These are phyloP conservation scores for Cyprinodon variegatus DNA, from an alignment of 2,113 vertebrate genomes.

Conservation along the genomic window DNA sequence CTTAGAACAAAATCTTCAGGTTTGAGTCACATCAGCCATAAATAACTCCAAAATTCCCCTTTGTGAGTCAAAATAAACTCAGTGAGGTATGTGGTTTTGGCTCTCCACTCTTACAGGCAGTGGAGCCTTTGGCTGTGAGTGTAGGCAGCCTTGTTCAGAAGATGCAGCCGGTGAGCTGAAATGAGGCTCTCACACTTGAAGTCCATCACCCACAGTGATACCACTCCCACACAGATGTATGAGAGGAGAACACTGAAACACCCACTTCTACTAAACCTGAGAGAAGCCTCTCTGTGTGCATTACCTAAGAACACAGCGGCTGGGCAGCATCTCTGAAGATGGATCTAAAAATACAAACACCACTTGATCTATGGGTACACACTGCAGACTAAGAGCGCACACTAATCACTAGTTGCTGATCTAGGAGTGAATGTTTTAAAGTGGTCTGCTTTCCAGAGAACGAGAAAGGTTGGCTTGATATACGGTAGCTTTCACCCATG, in stretches of 20 bases:
- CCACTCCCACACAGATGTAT: slow-evolving; percentile 62
- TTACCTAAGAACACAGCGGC: slow-evolving; percentile 44
- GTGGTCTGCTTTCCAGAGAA: slow-evolving; percentile 55
- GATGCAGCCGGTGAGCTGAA: slow-evolving; percentile 55
- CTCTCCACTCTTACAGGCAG: slow-evolving; percentile 38
- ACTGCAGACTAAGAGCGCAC: slow-evolving; percentile 24
- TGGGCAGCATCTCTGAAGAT: slow-evolving; percentile 26
- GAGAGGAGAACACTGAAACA: slow-evolving; percentile 65
- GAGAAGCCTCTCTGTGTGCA: slow-evolving; percentile 20
- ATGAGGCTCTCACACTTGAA: slow-evolving; percentile 51
- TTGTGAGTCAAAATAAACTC: slow-evolving; percentile 40
- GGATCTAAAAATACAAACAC: slow-evolving; percentile 61
- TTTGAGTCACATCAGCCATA: slow-evolving; percentile 23
- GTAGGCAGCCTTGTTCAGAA: slow-evolving; percentile 65
- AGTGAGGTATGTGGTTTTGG: slow-evolving; percentile 38
- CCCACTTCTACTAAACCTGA: slow-evolving; percentile 40
- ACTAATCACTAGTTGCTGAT: slow-evolving; percentile 62
- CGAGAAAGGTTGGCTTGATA: slow-evolving; percentile 28
- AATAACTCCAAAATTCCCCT: slow-evolving; percentile 16
- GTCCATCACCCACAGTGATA: slow-evolving; percentile 64
- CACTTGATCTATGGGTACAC: slow-evolving; percentile 48
- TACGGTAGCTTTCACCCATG: slow-evolving; percentile 55
- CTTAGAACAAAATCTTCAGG: neutral
- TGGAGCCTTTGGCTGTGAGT: slow-evolving; percentile 54
- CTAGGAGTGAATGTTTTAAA: slow-evolving; percentile 61